Conservation (phyloP, 2,888 invertebrate species). For the Drosophila helvetica region DNA sequence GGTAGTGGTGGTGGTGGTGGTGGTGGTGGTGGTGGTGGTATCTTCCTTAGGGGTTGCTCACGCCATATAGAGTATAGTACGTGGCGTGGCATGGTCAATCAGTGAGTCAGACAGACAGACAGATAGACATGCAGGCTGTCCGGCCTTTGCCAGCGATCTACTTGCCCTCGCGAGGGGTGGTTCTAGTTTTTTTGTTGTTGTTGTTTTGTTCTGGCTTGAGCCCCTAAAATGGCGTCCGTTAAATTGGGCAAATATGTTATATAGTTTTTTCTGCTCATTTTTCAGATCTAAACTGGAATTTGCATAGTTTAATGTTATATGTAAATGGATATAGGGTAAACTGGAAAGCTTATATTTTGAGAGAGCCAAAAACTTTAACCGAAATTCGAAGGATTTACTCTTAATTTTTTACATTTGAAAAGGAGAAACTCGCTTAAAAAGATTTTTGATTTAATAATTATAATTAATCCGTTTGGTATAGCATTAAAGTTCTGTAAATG, state of each 20-base stretch:
- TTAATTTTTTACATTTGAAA: too few relatives aligned
- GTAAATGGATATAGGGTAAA: too few relatives aligned
- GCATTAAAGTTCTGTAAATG: neutral
- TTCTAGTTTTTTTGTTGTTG: slow-evolving; percentile 27
- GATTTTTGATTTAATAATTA: too few relatives aligned
- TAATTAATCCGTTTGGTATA: too few relatives aligned
- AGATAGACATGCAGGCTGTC: slow-evolving; percentile 9
- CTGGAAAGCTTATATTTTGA: too few relatives aligned
- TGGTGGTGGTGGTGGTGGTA: slow-evolving; percentile 31
- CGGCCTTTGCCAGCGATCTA: slow-evolving; percentile 46
- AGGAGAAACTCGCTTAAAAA: too few relatives aligned
- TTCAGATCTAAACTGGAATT: neutral
- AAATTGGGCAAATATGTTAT: slow-evolving; percentile 10
- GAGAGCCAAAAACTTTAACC: too few relatives aligned
- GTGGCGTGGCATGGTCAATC: slow-evolving; percentile 24
- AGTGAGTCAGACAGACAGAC: slow-evolving; percentile 31
- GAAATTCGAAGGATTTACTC: too few relatives aligned
- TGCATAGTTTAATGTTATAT: too few relatives aligned
- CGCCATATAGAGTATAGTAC: slow-evolving; percentile 8
- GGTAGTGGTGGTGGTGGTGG: slow-evolving; percentile 46
- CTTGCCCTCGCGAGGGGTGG: slow-evolving; percentile 45
- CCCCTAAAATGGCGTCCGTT: slow-evolving; percentile 61
- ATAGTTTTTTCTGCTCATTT: slow-evolving; percentile 3
- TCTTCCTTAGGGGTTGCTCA: slow-evolving; percentile 53
- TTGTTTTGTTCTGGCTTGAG: slow-evolving; percentile 9